Evolutionary conservation across 2,797 vertebrate species (phyloP).

Genomic region (Cuniculus paca): DNA sequence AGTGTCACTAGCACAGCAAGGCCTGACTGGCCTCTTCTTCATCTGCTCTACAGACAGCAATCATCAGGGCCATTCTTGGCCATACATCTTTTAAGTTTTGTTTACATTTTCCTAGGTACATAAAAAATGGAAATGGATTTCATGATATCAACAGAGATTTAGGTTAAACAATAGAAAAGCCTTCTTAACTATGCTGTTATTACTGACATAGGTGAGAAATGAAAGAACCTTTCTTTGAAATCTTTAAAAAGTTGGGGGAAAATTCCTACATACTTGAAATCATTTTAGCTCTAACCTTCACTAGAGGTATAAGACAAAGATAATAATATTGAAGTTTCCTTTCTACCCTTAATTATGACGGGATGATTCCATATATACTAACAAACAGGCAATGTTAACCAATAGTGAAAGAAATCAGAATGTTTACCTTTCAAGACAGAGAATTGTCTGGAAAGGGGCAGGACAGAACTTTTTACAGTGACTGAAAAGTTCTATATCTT

Average conservation of each 20-base stretch:
- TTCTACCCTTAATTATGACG: neutral
- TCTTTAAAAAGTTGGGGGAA: neutral
- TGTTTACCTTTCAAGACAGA: neutral
- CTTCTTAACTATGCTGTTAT: neutral
- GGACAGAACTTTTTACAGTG: neutral
- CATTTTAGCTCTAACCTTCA: neutral
- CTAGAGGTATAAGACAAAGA: neutral
- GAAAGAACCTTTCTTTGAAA: constrained; percentile 22
- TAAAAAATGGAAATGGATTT: neutral
- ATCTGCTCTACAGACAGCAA: neutral
- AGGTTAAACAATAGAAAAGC: neutral
- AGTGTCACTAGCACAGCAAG: neutral
- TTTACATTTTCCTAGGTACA: neutral
- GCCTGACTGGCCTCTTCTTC: neutral
- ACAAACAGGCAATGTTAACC: neutral
- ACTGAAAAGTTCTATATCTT: neutral
- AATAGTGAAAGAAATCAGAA: neutral
- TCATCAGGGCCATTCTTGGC: neutral
- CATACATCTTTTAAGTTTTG: neutral
- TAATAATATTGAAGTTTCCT: constrained; percentile 30
- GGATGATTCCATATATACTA: neutral
- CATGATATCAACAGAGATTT: neutral
- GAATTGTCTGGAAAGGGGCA: neutral
- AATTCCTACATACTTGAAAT: neutral
- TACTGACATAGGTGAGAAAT: neutral